Base-by-base conservation (phyloP, 2,888 invertebrate genomes). In the Pyralis farinalis region DNA sequence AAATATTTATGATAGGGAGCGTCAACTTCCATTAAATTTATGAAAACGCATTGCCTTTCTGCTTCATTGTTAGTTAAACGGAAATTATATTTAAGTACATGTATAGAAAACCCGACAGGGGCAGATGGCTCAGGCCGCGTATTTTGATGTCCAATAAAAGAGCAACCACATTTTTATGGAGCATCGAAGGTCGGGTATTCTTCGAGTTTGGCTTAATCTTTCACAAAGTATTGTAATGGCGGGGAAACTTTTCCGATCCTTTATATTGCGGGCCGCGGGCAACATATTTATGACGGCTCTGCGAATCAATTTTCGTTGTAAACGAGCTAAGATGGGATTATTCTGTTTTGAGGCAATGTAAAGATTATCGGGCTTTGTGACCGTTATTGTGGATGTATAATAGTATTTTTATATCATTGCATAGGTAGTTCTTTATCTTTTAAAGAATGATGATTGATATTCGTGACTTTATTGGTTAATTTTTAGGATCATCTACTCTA, bases 161-260 rank as follows among this genome's bases (percentile, higher is more conserved):
- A 64, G 58, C 49, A 63, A 63, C 67, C 63, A 71, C 71, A 71
- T 76, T 79, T 79, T 81, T 80, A 81, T 77, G 63, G 69, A 60
- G 71, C 69, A 72, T 60, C 53, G 55, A 71, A 69, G 77, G 73
- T 74, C 70, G 70, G 59, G 70, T 73, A 79, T 80, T 76, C 73
- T 71, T 75, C 65, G 69, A 77, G 58, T 74, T 73, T 58, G 58
- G 62, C 71, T 63, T 79, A 78, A 79, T 80, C 78, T 79, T 77
- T 67, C 67, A 66, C 63, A 55, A 76, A 76, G 71, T 78, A 79
- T 75, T 79, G 71, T 67, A 65, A 66, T 65, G 58, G 68, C 55
- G 67, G 65, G 62, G 49, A 57, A 78, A 74, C 63, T 75, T 78
- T 61, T 45, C 57, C 62, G 63, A 66, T 65, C 68, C 63, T 70